phyloP scores from a whole-genome alignment of 2,113 vertebrate species.

The Heloderma charlesbogerti region DNA sequence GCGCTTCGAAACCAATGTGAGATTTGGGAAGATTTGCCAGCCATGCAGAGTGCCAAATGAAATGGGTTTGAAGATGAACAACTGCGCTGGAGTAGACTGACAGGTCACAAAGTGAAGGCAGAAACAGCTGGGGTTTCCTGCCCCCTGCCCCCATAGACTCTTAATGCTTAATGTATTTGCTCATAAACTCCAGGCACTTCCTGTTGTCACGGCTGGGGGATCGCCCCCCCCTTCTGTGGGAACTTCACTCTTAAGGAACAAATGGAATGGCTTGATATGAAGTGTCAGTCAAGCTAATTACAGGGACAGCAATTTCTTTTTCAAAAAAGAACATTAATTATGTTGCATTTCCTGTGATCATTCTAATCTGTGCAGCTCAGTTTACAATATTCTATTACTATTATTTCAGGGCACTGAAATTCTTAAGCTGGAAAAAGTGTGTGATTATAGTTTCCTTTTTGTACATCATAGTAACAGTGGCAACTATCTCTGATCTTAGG shows the following conservation, averaged over 20 bases:
- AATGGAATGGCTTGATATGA: conserved; percentile 76
- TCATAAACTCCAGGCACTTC: conserved; percentile 71
- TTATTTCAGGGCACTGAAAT: conserved; percentile 63
- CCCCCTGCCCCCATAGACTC: conserved; percentile 60
- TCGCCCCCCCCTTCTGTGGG: conserved; percentile 41
- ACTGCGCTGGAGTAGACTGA: conserved; percentile 52
- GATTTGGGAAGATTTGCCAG: conserved; percentile 57
- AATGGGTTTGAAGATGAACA: conserved; percentile 61
- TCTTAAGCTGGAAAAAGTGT: conserved; percentile 37
- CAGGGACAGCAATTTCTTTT: conserved; percentile 33
- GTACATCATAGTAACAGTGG: conserved; percentile 15
- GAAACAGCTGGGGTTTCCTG: conserved; percentile 72
- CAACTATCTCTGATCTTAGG: conserved; percentile 30
- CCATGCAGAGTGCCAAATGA: conserved; percentile 47
- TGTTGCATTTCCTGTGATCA: conserved; percentile 53
- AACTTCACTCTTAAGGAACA: conserved; percentile 70
- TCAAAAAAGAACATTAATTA: conserved; percentile 65
- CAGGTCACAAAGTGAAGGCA: conserved; percentile 67
- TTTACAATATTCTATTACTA: conserved; percentile 56
- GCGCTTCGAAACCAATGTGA: conserved; percentile 56
- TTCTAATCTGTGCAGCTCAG: conserved; percentile 61
- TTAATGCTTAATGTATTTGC: conserved; percentile 52
- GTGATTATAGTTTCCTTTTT: conserved; percentile 33
- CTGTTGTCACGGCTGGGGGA: conserved; percentile 63
- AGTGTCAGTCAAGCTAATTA: conserved; percentile 78